Evolutionary conservation across 2,888 invertebrate genomes (phyloP).

Genomic region (Tryphoninae sp.): DNA sequence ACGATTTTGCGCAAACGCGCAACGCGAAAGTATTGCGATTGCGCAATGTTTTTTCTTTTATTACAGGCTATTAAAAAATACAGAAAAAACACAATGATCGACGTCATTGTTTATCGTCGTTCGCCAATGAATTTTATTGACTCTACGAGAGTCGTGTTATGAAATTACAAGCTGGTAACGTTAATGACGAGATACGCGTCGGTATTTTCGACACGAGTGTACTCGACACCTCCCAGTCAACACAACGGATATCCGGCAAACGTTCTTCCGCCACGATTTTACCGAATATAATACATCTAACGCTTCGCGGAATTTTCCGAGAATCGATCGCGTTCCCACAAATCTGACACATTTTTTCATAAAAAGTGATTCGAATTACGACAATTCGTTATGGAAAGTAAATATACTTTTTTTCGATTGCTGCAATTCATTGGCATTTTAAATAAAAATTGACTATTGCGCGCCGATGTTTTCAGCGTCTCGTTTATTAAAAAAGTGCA

Average conservation of each 20-base stretch:
- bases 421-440: neutral
- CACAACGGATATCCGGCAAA: constrained; percentile 72
- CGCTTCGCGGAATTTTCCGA: constrained; percentile 38
- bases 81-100: neutral
- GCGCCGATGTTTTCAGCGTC: neutral
- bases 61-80: neutral
- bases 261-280: constrained; percentile 57
- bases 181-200: constrained; percentile 3
- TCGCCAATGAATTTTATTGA: neutral
- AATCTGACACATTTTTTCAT: neutral
- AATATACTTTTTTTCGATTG: neutral
- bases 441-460: neutral
- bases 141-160: neutral
- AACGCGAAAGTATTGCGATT: neutral
- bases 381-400: no score
- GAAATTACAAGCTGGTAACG: neutral
- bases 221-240: constrained; percentile 55
- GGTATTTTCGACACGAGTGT: neutral
- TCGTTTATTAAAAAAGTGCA: constrained; percentile 5
- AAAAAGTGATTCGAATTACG: neutral
- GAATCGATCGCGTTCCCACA: constrained; percentile 27
- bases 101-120: neutral
- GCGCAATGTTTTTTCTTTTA: neutral
- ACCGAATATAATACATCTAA: constrained; percentile 11
- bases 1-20: neutral